Evolutionary conservation across 2,113 vertebrate genomes (phyloP).

Genomic region (Cryptoleucopteryx plumbea): DNA sequence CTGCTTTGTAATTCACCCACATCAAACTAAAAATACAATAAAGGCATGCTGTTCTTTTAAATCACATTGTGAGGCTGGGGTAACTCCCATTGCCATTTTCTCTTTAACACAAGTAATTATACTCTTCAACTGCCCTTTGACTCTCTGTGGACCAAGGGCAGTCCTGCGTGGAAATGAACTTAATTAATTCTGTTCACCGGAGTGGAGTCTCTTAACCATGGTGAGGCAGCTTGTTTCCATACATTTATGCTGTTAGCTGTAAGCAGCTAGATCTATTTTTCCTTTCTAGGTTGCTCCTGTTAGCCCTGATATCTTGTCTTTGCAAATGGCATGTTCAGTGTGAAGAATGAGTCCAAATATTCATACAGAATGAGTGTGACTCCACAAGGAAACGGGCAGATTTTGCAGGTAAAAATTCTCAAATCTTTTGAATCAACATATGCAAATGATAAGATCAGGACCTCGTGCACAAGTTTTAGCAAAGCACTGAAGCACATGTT

Average conservation of each 20-base stretch:
- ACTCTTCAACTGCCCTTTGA: slow-evolving; percentile 67
- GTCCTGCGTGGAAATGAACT: slow-evolving; percentile 61
- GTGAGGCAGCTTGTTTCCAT: slow-evolving; percentile 36
- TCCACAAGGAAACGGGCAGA: background rate
- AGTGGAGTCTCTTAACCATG: slow-evolving; percentile 34
- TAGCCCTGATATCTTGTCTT: background rate
- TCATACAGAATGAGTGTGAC: background rate
- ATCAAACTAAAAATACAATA: slow-evolving; percentile 59
- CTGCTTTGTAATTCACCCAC: slow-evolving; percentile 37
- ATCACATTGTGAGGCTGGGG: background rate
- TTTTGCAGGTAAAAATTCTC: background rate
- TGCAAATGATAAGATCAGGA: background rate
- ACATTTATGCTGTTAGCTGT: slow-evolving; percentile 19
- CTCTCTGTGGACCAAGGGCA: slow-evolving; percentile 54
- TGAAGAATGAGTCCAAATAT: background rate
- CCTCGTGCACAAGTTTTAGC: background rate
- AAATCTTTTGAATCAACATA: background rate
- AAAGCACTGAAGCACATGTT: background rate
- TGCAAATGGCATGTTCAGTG: background rate
- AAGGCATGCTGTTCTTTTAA: slow-evolving; percentile 62
- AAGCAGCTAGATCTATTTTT: slow-evolving; percentile 16
- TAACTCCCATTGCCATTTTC: slow-evolving; percentile 47
- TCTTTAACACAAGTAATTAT: slow-evolving; percentile 70
- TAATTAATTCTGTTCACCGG: slow-evolving; percentile 69
- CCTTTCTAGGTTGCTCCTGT: background rate